Evolutionary conservation across 2,113 vertebrate genomes (phyloP).

Genomic region (Oncorhynchus keta): DNA sequence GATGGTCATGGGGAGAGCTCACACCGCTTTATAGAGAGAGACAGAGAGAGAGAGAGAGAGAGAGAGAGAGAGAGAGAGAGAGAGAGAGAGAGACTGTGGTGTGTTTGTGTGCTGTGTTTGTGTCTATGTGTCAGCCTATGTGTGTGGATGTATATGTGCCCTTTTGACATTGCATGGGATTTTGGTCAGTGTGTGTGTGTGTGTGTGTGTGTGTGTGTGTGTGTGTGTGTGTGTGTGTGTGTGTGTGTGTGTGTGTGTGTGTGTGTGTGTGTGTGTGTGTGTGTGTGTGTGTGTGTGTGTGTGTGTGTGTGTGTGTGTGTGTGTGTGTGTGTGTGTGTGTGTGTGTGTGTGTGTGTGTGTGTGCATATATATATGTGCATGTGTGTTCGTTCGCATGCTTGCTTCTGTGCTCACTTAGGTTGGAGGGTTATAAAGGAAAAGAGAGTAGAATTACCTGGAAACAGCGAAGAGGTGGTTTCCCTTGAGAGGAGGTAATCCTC

Average conservation of each 20-base stretch:
- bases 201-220: not conserved
- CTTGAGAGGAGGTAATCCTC: not conserved
- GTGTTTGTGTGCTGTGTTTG: too few species aligned
- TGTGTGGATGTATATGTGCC: too few species aligned
- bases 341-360: not conserved
- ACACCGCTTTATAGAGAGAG: too few species aligned
- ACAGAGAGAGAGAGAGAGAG: not conserved
- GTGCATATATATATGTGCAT: not conserved
- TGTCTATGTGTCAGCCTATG: too few species aligned
- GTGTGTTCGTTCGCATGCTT: too few species aligned
- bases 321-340: not conserved
- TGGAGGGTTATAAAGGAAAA: too few species aligned
- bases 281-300: not conserved
- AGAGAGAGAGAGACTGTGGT: too few species aligned
- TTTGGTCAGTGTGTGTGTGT: not conserved
- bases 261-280: not conserved
- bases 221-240: not conserved
- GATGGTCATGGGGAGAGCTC: not conserved
- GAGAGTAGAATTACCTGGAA: too few species aligned
- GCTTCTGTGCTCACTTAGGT: too few species aligned
- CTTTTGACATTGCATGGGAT: too few species aligned
- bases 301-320: not conserved
- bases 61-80: too few species aligned
- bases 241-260: not conserved
- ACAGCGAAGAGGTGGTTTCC: not conserved